Evolutionary conservation across 2,113 vertebrate genomes (phyloP).

Genomic region (Perca schrenkii): DNA sequence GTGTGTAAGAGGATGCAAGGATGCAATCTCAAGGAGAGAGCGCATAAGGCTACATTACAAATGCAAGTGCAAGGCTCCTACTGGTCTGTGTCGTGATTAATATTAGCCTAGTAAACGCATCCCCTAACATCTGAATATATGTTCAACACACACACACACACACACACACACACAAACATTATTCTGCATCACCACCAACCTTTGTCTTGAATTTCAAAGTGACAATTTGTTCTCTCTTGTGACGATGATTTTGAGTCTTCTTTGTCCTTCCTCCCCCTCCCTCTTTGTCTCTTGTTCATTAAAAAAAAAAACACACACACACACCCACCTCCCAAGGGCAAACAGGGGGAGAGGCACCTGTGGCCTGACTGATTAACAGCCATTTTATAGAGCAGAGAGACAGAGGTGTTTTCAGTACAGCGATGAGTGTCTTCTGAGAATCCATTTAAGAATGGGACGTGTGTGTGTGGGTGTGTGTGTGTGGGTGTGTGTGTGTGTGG

Average conservation of each 20-base stretch:
- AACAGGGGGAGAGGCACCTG: slow-evolving; percentile 43
- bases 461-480: background rate
- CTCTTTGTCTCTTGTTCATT: background rate
- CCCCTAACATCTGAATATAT: slow-evolving; percentile 22
- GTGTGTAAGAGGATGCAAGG: background rate
- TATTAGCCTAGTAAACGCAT: slow-evolving; percentile 15
- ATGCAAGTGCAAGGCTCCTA: background rate
- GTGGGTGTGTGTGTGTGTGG: too few species aligned
- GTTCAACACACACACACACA: slow-evolving; percentile 1
- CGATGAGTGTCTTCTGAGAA: slow-evolving; percentile 9
- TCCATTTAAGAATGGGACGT: background rate
- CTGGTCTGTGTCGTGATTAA: slow-evolving; percentile 31
- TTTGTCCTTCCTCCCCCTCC: background rate
- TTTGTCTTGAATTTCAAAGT: slow-evolving; percentile 54
- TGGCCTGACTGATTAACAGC: slow-evolving; percentile 52
- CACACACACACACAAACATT: background rate
- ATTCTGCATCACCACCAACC: background rate
- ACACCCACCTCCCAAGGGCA: slow-evolving; percentile 29
- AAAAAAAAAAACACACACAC: background rate
- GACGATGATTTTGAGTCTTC: slow-evolving; percentile 13
- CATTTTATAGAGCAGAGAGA: slow-evolving; percentile 44
- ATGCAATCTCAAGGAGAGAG: background rate
- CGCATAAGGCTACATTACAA: slow-evolving; percentile 15
- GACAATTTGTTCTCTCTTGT: slow-evolving; percentile 36
- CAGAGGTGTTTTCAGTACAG: slow-evolving; percentile 2